These are phyloP conservation scores for Dichetophora obliterata DNA, from an alignment of 2,888 invertebrate genomes.

Conservation along the genomic window DNA sequence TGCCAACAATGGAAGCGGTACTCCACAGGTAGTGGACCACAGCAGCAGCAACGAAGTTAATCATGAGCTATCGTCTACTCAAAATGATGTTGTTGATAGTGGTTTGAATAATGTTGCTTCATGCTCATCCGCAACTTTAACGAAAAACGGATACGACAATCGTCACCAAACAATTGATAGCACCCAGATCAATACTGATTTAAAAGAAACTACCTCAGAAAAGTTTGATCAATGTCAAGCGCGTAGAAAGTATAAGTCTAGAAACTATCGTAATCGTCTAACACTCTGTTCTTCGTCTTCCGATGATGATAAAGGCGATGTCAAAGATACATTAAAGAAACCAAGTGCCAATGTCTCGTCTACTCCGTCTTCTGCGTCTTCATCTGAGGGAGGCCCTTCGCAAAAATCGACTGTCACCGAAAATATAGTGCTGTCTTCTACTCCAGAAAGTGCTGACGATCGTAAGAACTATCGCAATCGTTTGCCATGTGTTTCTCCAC, in stretches of 20 bases:
- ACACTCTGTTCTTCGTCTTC: slow-evolving; percentile 4
- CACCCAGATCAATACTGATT: background rate
- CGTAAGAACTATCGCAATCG: too few species aligned
- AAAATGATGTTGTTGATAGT: background rate
- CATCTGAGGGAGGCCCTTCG: background rate
- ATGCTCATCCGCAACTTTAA: background rate
- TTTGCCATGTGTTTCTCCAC: too few species aligned
- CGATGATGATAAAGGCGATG: slow-evolving; percentile 40
- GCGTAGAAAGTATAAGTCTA: background rate
- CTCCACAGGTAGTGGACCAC: background rate
- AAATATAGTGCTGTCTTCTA: background rate
- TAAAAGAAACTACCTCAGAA: slow-evolving; percentile 4
- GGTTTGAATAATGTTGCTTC: background rate
- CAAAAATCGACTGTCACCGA: too few species aligned
- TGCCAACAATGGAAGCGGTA: slow-evolving; percentile 7
- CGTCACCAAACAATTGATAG: background rate
- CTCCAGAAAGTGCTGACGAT: background rate
- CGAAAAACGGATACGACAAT: background rate
- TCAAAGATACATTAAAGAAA: slow-evolving; percentile 18
- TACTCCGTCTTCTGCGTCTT: background rate
- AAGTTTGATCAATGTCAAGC: background rate
- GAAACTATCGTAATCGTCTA: slow-evolving; percentile 17
- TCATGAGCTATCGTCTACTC: background rate
- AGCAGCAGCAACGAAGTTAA: background rate
- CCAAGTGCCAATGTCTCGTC: background rate